Base-by-base conservation (phyloP, 2,888 invertebrate genomes). In the Archips crataeganus region DNA sequence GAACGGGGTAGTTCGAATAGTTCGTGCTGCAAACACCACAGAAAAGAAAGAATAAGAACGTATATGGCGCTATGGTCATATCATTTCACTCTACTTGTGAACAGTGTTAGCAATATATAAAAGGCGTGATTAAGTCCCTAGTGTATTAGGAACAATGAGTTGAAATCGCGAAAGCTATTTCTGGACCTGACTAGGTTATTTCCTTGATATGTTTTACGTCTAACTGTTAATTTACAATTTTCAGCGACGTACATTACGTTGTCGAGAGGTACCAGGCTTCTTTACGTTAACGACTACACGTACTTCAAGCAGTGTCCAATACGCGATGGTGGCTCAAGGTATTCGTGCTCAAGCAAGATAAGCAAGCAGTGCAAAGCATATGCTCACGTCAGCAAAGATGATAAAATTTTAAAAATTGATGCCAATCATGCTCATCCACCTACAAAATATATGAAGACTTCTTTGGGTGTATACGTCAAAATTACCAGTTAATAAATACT, bases 301-400 rank as follows among this genome's bases (percentile, higher is more conserved):
- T 85, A 76, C 74, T 81, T 76, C 47, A 82, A 77, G 59, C 75
- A 73, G 39, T 73, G 76, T 9, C 5, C 23, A 0, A 65, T 78
- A 1, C 59, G 77, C 8, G 57, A 75, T 11, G 79, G 79, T 3
- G 81, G 79, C 6, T 79, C 74, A 36, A 76, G 81, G 8, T 83
- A 83, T 63, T 76, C 69, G 0, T 86, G 84, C 67, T 82, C 82
- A 5, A 79, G 77, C 59, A 71, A 74, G 11, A 70, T 74, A n/a
- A 79, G 78, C 42, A 80, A 78, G 63, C 75, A 77, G 0, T 85
- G 86, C 70, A 82, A 79, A 57, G 81, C 85, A 0, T 80, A 76
- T 62, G 77, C 81, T 11, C 79, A 81, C 36, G 77, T 84, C 3
- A 77, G 75, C 54, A 77, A 74, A n/a, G 76, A 82, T 34, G 75